These are phyloP conservation scores for Archocentrus centrarchus DNA, from an alignment of 2,113 vertebrate species.

Conservation along the genomic window DNA sequence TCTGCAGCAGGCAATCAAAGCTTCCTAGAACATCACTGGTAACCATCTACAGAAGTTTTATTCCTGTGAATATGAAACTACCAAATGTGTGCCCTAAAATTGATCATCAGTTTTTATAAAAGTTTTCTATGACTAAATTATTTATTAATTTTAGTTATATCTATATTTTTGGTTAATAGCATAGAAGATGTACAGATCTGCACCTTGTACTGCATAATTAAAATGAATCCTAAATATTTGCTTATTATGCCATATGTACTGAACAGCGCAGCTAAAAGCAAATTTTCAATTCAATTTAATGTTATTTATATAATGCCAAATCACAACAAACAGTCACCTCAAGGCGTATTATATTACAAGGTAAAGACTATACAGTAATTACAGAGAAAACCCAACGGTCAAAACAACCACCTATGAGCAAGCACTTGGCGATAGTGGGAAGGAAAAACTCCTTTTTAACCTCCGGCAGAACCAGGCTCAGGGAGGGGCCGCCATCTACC, in stretches of 20 bases:
- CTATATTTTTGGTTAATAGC: background rate
- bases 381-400: too few relatives aligned
- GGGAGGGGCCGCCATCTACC: too few relatives aligned
- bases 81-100: background rate
- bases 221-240: slow-evolving; percentile 1
- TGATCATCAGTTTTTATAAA: background rate
- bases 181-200: background rate
- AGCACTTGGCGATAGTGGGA: too few relatives aligned
- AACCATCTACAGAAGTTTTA: background rate
- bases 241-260: background rate
- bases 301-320: too few relatives aligned
- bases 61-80: background rate
- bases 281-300: background rate
- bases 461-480: too few relatives aligned
- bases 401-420: too few relatives aligned
- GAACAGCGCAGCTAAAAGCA: background rate
- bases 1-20: background rate
- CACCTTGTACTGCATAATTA: background rate
- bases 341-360: too few relatives aligned
- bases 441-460: too few relatives aligned
- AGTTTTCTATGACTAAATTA: background rate
- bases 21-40: background rate
- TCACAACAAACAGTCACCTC: too few relatives aligned
- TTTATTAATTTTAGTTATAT: background rate
- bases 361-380: too few relatives aligned